These are phyloP conservation scores for Monopis laevigella DNA, from an alignment of 2,888 invertebrate species.

Conservation along the genomic window DNA sequence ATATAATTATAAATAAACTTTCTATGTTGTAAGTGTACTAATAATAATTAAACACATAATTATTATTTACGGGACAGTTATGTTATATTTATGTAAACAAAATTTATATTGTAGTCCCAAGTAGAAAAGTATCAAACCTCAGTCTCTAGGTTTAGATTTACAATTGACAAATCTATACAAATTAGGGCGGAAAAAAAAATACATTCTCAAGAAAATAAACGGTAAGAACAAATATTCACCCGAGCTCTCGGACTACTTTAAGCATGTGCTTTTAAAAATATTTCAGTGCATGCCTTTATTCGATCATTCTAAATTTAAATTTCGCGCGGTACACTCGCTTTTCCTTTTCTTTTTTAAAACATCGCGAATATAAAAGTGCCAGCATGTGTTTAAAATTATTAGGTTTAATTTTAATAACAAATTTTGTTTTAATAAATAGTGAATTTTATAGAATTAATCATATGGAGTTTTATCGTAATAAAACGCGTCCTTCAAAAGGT, in stretches of 20 bases:
- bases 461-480: conserved; percentile 45
- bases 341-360: background rate
- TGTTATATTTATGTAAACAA: no score
- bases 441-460: conserved; percentile 38
- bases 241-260: conserved; percentile 2
- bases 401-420: background rate
- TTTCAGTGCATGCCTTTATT: conserved; percentile 32
- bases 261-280: conserved; percentile 30
- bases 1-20: no score
- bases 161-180: no score
- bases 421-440: background rate
- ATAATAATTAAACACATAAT: no score
- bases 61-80: no score
- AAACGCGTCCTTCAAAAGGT: conserved; percentile 49
- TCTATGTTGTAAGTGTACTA: no score
- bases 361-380: background rate
- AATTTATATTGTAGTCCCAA: no score
- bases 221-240: background rate
- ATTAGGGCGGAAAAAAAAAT: no score
- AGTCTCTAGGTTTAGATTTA: no score
- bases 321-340: conserved; percentile 33
- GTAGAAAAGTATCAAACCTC: no score
- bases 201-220: no score
- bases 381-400: conserved; percentile 1
- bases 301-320: conserved; percentile 43